Evolutionary conservation across 2,113 vertebrate species (phyloP), one percentile per base, ranked within the genome.

Genomic region (Alligator sinensis): DNA sequence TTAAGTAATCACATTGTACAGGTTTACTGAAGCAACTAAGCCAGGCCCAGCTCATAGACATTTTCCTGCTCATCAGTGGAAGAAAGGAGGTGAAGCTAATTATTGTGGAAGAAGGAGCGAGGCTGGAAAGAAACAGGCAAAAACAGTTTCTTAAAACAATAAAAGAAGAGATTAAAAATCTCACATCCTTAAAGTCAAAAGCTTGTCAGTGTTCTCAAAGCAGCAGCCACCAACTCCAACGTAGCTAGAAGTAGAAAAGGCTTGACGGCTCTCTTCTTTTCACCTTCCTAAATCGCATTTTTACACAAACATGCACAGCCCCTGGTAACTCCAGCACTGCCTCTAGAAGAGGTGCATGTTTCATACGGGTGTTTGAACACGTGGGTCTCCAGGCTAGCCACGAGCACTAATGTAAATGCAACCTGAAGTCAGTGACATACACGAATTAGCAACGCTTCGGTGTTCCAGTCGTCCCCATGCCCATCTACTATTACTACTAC

Each of bases 341-440:
- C 78, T 4, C 25, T 57, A 28, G 13, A 57, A 38, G 0, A 27
- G 9, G 10, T 64, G 34, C 63, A 47, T 9, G 57, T 24, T 77
- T 25, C 58, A 28, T 12, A 11, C 0, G 0, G n/a, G 55, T 2
- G 85, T 22, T 59, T 55, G 63, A 81, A 38, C 0, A 57, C 70
- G 21, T 3, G 3, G 70, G 10, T 79, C 76, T 89, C 28, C 55
- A n/a, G n/a, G 19, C 12, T 17, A 25, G 9, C 14, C 6, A 24
- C 57, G 2, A 25, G 25, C 57, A 5, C 0, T 30, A 15, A 70
- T 66, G 57, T 6, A 77, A 62, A 16, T 1, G 18, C 3, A 16
- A 13, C 24, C 25, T 25, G 30, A 88, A 82, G 47, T 3, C 82
- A 86, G 7, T 38, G 24, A 55, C 54, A 6, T 30, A 16, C 68